These are phyloP conservation scores for Drosophila athabasca DNA, from an alignment of 1,140 invertebrate species.

Conservation along the genomic window DNA sequence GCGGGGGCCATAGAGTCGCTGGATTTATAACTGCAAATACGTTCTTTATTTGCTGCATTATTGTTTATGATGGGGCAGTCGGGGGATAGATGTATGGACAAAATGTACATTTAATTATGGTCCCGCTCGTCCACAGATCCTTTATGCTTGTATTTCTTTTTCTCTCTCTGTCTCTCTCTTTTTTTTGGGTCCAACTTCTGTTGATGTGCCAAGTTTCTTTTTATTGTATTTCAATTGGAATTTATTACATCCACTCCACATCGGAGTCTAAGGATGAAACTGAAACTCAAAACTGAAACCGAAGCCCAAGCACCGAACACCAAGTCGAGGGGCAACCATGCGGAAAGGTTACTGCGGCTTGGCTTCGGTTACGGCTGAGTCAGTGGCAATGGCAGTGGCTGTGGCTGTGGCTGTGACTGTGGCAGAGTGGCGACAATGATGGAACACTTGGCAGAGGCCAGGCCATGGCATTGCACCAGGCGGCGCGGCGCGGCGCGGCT, in stretches of 20 bases:
- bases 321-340: conserved; percentile 31
- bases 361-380: conserved; percentile 3
- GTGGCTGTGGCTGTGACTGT: too few relatives aligned
- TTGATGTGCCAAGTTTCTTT: conserved; percentile 45
- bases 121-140: too few relatives aligned
- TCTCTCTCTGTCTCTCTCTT: background rate
- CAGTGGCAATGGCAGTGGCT: background rate
- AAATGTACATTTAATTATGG: conserved; percentile 46
- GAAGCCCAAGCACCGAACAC: background rate
- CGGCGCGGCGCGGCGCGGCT: background rate
- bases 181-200: conserved; percentile 21
- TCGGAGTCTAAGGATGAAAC: too few relatives aligned
- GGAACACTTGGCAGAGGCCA: conserved; percentile 51
- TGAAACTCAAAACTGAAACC: background rate
- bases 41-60: conserved; percentile 66
- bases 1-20: background rate
- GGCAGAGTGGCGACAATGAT: conserved; percentile 47
- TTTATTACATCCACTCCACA: conserved; percentile 31
- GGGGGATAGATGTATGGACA: background rate
- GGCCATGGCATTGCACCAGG: conserved; percentile 11
- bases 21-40: conserved; percentile 61
- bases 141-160: conserved; percentile 11
- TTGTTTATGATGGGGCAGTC: conserved; percentile 38
- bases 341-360: conserved; percentile 66
- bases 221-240: conserved; percentile 47